Evolutionary conservation across 2,113 vertebrate genomes (phyloP).

Genomic region (Nymphicus hollandicus): DNA sequence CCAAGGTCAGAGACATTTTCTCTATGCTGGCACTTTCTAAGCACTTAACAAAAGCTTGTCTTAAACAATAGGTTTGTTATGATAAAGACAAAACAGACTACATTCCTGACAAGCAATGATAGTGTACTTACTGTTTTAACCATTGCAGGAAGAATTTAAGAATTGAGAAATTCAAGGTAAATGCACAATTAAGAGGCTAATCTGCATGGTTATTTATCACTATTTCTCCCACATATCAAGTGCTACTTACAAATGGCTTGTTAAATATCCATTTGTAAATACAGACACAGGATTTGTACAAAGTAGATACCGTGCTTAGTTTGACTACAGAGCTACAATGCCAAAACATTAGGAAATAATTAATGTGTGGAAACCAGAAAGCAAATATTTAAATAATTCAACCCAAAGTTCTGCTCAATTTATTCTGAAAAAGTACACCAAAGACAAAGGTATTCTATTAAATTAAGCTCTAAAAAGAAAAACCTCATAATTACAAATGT

Average conservation of each 20-base stretch:
- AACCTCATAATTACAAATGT: not conserved
- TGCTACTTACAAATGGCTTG: not conserved
- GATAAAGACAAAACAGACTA: not conserved
- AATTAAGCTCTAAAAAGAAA: not conserved
- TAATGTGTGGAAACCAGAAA: not conserved
- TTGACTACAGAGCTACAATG: not conserved
- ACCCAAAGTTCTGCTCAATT: not conserved
- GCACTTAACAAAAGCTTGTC: constrained; percentile 52
- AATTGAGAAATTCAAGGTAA: not conserved
- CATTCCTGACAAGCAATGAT: not conserved
- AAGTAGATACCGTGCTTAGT: not conserved
- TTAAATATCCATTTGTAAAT: not conserved
- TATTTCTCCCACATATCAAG: not conserved
- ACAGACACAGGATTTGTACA: not conserved
- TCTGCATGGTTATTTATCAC: not conserved
- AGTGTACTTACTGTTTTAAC: not conserved
- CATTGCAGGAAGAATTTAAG: not conserved
- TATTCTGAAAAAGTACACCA: not conserved
- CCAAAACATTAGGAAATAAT: not conserved
- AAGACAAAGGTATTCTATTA: not conserved
- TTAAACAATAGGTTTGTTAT: constrained; percentile 38
- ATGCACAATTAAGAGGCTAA: not conserved
- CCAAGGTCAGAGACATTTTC: constrained; percentile 44
- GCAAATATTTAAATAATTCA: constrained; percentile 6
- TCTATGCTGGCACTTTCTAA: not conserved